Percentiles rank a stretch among this genome's conserved stretches.
These are phyloP conservation scores for Echinops telfairi DNA, from an alignment of 2,113 vertebrate genomes.

Conservation along the genomic window DNA sequence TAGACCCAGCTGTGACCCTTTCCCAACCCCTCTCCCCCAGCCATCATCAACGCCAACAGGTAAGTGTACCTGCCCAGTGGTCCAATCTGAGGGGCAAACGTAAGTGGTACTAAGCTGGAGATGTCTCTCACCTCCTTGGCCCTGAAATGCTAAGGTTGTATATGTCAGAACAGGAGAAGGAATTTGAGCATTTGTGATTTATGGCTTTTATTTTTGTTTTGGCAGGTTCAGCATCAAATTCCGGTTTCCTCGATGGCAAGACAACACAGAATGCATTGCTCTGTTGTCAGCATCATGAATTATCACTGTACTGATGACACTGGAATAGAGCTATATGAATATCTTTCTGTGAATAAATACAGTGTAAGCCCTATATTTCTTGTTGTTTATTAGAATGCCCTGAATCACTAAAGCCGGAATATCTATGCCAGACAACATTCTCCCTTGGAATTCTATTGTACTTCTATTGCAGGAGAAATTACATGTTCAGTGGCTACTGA, in stretches of 20 bases:
- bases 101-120: background rate
- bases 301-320: constrained; percentile 47
- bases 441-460: constrained; percentile 51
- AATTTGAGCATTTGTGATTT: constrained; percentile 66
- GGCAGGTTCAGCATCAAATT: constrained; percentile 63
- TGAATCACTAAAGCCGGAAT: constrained; percentile 59
- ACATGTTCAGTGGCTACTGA: background rate
- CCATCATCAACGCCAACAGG: background rate
- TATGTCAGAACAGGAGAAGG: background rate
- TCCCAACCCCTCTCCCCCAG: background rate
- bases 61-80: background rate
- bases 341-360: constrained; percentile 68
- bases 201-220: constrained; percentile 74
- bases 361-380: constrained; percentile 54
- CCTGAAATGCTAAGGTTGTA: constrained; percentile 36
- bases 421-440: constrained; percentile 34
- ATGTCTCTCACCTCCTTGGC: background rate
- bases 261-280: constrained; percentile 47
- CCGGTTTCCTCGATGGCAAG: constrained; percentile 19
- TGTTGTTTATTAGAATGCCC: constrained; percentile 59
- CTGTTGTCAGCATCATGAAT: constrained; percentile 65
- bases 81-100: background rate
- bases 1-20: background rate
- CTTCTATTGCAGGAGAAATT: constrained; percentile 53
- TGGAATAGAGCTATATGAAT: constrained; percentile 45